Evolutionary conservation across 2,888 invertebrate genomes (phyloP).

Genomic region (Acanthoscelides obtectus): DNA sequence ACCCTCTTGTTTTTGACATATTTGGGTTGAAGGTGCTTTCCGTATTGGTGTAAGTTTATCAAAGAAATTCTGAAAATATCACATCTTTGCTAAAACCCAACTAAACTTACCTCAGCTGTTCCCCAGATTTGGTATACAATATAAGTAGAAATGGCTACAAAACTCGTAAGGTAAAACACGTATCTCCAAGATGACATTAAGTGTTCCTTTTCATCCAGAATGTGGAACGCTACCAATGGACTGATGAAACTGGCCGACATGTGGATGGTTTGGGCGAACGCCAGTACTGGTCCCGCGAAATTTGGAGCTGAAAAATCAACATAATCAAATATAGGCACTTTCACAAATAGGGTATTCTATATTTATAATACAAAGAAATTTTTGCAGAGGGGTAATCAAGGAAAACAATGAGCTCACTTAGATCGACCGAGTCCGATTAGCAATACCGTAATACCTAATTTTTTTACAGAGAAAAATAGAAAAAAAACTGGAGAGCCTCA

Average conservation of each 20-base stretch:
- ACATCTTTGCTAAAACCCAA: neutral
- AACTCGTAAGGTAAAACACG: conserved; percentile 60
- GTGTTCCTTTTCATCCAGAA: conserved; percentile 55
- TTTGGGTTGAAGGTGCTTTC: too few relatives aligned
- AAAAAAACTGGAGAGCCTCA: too few relatives aligned
- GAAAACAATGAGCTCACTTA: too few relatives aligned
- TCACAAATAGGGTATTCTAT: too few relatives aligned
- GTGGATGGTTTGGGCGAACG: conserved; percentile 73
- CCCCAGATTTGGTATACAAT: conserved; percentile 62
- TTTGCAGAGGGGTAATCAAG: too few relatives aligned
- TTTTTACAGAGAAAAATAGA: too few relatives aligned
- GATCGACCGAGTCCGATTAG: too few relatives aligned
- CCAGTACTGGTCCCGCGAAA: conserved; percentile 67
- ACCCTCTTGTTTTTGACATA: too few relatives aligned
- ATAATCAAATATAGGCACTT: neutral
- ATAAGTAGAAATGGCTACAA: conserved; percentile 59
- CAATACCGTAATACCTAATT: too few relatives aligned
- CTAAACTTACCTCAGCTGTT: conserved; percentile 55
- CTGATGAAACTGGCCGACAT: conserved; percentile 70
- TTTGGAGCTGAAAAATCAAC: conserved; percentile 55
- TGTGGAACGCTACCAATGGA: conserved; percentile 59
- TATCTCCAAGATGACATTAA: conserved; percentile 57
- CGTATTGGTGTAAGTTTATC: too few relatives aligned
- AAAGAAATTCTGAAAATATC: too few relatives aligned
- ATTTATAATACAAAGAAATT: too few relatives aligned